phyloP scores from a whole-genome alignment of 2,797 vertebrate species.

The Alcedo quadribrachys region DNA sequence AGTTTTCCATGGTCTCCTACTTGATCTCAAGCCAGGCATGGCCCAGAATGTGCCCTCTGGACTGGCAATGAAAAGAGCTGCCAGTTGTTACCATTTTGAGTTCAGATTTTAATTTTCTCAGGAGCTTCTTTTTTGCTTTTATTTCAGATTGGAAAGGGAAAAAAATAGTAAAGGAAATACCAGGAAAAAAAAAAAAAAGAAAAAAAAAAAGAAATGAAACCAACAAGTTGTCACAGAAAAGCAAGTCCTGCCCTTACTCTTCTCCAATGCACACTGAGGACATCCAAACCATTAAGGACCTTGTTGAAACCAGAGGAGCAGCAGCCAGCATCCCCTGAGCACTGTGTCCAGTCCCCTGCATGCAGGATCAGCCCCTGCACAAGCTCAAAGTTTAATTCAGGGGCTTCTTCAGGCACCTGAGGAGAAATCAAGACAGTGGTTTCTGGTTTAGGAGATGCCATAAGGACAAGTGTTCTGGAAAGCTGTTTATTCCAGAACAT shows the following conservation, averaged over 20 bases:
- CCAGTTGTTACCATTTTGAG: accelerated
- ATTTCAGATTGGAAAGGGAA: not conserved
- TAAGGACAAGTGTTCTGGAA: not conserved
- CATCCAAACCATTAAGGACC: not conserved
- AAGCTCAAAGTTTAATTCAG: not conserved
- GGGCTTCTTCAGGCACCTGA: not conserved
- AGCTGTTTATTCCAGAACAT: not conserved
- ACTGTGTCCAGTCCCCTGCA: not conserved
- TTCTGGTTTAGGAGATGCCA: not conserved
- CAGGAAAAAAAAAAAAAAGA: accelerated
- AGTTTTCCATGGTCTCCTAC: not conserved
- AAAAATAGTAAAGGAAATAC: not conserved
- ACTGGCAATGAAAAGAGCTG: not conserved
- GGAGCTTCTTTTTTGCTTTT: not conserved
- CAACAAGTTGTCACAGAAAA: not conserved
- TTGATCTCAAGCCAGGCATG: not conserved
- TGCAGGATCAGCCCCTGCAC: no score
- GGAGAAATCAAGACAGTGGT: not conserved
- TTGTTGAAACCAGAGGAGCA: not conserved
- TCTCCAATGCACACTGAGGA: not conserved
- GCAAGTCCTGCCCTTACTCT: not conserved
- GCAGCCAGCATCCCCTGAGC: not conserved
- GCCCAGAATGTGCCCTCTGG: not conserved
- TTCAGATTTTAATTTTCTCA: not conserved
- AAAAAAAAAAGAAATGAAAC: not conserved